A percentile compares a stretch with the other conserved stretches of the same genome.
These are phyloP conservation scores for Formica aserva DNA, from an alignment of 2,888 invertebrate species.

Conservation along the genomic window DNA sequence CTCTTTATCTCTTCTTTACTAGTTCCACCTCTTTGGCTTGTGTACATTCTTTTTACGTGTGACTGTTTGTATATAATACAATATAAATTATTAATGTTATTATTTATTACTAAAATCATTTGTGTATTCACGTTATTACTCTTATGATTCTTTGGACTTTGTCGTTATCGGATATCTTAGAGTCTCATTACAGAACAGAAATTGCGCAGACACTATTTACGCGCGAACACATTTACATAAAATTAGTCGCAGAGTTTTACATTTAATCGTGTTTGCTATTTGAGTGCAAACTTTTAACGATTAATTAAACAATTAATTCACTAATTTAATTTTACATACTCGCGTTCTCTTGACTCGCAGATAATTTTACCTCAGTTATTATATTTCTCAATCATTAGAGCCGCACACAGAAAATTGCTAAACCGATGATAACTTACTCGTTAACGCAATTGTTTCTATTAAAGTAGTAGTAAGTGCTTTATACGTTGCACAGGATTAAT, in stretches of 20 bases:
- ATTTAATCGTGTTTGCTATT: constrained; percentile 16
- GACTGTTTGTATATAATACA: constrained; percentile 80
- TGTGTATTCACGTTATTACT: constrained; percentile 39
- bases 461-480: neutral
- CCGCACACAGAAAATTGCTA: constrained; percentile 17
- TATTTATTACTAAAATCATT: constrained; percentile 37
- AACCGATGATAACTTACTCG: constrained; percentile 21
- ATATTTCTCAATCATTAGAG: constrained; percentile 15
- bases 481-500: constrained; percentile 3
- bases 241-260: neutral
- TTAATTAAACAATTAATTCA: constrained; percentile 13
- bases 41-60: constrained; percentile 78
- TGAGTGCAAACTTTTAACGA: constrained; percentile 1
- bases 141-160: constrained; percentile 48
- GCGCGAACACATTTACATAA: constrained; percentile 25
- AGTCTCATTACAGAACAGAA: constrained; percentile 23
- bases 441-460: constrained; percentile 5
- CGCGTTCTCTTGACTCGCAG: neutral
- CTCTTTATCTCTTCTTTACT: constrained; percentile 76
- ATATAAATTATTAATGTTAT: constrained; percentile 76
- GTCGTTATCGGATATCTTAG: constrained; percentile 24
- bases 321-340: constrained; percentile 14
- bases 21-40: constrained; percentile 85
- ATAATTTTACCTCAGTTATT: constrained; percentile 29
- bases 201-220: neutral